phyloP scores from a whole-genome alignment of 2,888 invertebrate genomes.

The Acanthococcus lagerstroemiae region DNA sequence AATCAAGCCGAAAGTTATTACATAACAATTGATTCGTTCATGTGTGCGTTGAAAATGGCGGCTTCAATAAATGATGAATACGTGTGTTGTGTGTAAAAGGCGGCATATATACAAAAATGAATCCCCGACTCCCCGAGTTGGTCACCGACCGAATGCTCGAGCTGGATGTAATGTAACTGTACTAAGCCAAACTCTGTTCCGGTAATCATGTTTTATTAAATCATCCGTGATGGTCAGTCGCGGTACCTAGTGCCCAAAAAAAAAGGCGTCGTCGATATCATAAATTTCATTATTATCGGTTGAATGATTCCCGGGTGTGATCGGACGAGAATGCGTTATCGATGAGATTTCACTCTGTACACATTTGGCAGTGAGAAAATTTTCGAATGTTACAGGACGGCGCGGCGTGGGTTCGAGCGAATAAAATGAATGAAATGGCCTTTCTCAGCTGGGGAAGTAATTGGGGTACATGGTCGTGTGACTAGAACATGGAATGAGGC shows the following conservation, averaged over 20 bases:
- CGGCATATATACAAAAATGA: background rate
- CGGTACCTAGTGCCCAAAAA: background rate
- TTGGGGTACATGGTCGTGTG: no score
- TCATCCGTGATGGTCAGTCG: slow-evolving; percentile 25
- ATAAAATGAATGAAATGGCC: no score
- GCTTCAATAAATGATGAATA: slow-evolving; percentile 9
- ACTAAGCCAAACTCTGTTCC: slow-evolving; percentile 11
- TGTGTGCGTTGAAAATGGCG: slow-evolving; percentile 20
- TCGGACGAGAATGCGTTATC: no score
- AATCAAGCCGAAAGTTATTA: slow-evolving; percentile 26
- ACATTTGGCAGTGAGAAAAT: no score
- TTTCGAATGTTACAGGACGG: no score
- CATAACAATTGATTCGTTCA: slow-evolving; percentile 23
- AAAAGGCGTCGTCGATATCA: background rate
- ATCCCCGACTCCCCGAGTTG: background rate
- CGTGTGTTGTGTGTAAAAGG: background rate
- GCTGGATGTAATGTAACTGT: background rate
- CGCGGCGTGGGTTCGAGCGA: no score
- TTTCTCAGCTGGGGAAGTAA: no score
- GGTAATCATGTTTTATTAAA: slow-evolving; percentile 22
- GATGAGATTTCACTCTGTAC: no score
- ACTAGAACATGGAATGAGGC: no score
- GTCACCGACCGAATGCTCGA: no score
- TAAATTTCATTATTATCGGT: slow-evolving; percentile 23
- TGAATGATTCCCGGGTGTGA: slow-evolving; percentile 13